Percentiles rank a stretch among this genome's conserved stretches.
Conservation (phyloP, 2,888 invertebrate genomes). For the Apotomis turbidana region DNA sequence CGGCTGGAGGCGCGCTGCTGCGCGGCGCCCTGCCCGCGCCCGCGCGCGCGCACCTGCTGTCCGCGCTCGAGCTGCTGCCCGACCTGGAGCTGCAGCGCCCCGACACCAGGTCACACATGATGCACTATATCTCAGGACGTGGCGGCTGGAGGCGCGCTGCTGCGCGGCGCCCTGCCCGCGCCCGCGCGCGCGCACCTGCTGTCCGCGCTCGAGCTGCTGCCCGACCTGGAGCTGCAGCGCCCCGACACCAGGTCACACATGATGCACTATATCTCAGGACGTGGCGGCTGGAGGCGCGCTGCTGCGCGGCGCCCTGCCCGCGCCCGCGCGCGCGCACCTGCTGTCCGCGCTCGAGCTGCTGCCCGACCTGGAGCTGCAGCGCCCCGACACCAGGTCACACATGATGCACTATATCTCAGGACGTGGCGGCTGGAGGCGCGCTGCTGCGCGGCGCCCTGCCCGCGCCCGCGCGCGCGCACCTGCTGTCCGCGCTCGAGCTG, state of each 20-base stretch:
- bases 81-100: constrained; percentile 89
- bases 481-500: constrained; percentile 69
- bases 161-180: no score
- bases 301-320: constrained; percentile 63
- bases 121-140: background rate
- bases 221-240: constrained; percentile 90
- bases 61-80: constrained; percentile 87
- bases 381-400: constrained; percentile 75
- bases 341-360: constrained; percentile 88
- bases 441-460: constrained; percentile 80
- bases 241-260: constrained; percentile 65
- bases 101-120: constrained; percentile 68
- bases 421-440: no score
- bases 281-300: no score
- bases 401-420: no score
- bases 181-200: constrained; percentile 54
- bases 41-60: constrained; percentile 89
- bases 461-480: constrained; percentile 65
- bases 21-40: constrained; percentile 81
- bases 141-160: no score
- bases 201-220: constrained; percentile 87
- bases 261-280: no score
- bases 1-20: constrained; percentile 89
- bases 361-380: constrained; percentile 87
- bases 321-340: constrained; percentile 79